Evolutionary conservation across 2,888 invertebrate genomes (phyloP).

Genomic region (Tyria jacobaeae): DNA sequence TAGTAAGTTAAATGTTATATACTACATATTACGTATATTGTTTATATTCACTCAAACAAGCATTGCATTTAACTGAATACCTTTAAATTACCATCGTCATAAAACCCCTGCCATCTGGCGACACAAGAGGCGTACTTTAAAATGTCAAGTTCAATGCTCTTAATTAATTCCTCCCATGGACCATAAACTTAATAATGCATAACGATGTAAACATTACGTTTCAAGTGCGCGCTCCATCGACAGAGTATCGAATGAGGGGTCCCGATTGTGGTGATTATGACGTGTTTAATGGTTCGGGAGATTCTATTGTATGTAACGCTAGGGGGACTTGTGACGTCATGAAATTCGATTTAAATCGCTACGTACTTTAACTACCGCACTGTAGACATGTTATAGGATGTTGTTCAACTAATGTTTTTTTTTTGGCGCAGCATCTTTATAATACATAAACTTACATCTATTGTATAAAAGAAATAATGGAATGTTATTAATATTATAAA

Average conservation of each 20-base stretch:
- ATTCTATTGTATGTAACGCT: constrained; percentile 44
- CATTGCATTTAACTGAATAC: neutral
- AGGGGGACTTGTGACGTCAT: constrained; percentile 29
- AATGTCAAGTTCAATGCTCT: constrained; percentile 53
- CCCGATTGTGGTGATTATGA: constrained; percentile 45
- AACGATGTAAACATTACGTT: constrained; percentile 37
- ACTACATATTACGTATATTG: no score
- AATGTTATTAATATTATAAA: no score
- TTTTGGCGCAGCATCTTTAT: no score
- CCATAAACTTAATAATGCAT: constrained; percentile 23
- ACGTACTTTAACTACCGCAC: neutral
- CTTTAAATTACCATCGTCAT: constrained; percentile 1
- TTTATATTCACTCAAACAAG: neutral
- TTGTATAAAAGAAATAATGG: no score
- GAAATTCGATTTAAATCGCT: constrained; percentile 32
- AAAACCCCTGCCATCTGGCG: constrained; percentile 38
- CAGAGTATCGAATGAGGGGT: constrained; percentile 22
- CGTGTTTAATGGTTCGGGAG: constrained; percentile 51
- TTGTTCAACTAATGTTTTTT: no score
- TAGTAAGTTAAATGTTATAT: no score
- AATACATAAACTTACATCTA: no score
- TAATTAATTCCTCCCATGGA: constrained; percentile 38
- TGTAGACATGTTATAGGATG: neutral
- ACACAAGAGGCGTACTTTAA: constrained; percentile 35
- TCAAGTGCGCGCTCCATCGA: constrained; percentile 28